Conservation (phyloP, 2,113 vertebrate genomes). For the Tetrax tetrax region DNA sequence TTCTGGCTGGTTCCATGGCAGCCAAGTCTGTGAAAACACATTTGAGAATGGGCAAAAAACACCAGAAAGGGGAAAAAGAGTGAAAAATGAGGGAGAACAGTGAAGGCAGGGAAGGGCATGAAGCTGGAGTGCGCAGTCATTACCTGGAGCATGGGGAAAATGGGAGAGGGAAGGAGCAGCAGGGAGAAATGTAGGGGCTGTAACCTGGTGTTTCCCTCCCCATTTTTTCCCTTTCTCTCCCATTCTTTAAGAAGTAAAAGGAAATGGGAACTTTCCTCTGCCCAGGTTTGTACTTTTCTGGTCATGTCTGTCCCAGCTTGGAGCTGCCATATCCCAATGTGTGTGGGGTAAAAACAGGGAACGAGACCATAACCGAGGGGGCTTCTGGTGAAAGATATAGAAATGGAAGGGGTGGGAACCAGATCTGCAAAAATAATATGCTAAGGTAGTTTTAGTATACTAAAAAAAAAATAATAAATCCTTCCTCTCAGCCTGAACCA, state of each 20-base stretch:
- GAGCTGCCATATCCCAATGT: not conserved
- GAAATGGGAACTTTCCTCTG: not conserved
- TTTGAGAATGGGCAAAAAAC: not conserved
- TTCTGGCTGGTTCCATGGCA: too few species aligned
- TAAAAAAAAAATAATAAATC: not conserved
- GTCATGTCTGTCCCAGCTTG: not conserved
- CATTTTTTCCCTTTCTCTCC: not conserved
- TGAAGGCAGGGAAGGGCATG: too few species aligned
- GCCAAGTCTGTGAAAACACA: too few species aligned
- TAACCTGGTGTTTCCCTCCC: not conserved
- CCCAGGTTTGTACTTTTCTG: not conserved
- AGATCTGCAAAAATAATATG: not conserved
- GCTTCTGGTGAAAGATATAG: not conserved
- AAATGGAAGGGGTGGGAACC: not conserved
- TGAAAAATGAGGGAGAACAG: not conserved
- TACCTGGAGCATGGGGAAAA: not conserved
- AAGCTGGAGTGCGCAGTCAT: not conserved
- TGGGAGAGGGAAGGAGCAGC: not conserved
- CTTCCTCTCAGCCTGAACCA: not conserved
- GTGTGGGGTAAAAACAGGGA: not conserved
- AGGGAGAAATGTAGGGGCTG: too few species aligned
- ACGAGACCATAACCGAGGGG: not conserved
- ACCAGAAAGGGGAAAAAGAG: not conserved
- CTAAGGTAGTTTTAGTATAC: too few species aligned
- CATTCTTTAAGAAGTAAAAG: not conserved